Evolutionary conservation across 2,113 vertebrate species (phyloP).

Genomic region (Rhynchopsitta pachyrhyncha): DNA sequence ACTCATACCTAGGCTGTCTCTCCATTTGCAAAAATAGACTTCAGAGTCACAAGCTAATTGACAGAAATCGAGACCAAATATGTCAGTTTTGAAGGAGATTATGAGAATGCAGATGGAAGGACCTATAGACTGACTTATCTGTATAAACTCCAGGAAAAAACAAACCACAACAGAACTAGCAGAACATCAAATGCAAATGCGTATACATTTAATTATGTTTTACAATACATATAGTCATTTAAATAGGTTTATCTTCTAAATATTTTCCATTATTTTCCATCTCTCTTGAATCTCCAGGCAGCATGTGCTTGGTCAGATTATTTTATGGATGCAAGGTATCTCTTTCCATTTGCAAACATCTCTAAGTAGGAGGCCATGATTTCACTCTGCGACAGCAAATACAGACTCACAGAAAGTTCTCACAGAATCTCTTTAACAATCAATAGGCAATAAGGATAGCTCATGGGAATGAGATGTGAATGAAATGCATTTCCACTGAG

Average conservation of each 20-base stretch:
- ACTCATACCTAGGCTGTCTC: neutral
- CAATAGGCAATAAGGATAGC: neutral
- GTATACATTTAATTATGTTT: neutral
- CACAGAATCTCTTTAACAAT: accelerated
- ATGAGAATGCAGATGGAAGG: neutral
- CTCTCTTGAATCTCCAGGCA: neutral
- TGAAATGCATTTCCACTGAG: neutral
- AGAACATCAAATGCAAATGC: neutral
- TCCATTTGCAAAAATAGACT: neutral
- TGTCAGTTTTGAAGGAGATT: neutral
- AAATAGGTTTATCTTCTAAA: neutral
- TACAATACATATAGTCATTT: neutral
- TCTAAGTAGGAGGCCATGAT: neutral
- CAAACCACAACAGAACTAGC: neutral
- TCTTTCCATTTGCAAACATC: neutral
- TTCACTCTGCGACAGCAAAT: neutral
- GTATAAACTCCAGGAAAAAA: neutral
- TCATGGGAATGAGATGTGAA: neutral
- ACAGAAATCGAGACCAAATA: neutral
- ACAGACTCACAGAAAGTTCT: neutral
- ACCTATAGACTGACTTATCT: neutral
- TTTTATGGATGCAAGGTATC: neutral
- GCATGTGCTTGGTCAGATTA: neutral
- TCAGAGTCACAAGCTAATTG: neutral
- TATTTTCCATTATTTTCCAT: neutral